Evolutionary conservation across 2,797 vertebrate species (phyloP).

Genomic region (Meriones psammophilus): DNA sequence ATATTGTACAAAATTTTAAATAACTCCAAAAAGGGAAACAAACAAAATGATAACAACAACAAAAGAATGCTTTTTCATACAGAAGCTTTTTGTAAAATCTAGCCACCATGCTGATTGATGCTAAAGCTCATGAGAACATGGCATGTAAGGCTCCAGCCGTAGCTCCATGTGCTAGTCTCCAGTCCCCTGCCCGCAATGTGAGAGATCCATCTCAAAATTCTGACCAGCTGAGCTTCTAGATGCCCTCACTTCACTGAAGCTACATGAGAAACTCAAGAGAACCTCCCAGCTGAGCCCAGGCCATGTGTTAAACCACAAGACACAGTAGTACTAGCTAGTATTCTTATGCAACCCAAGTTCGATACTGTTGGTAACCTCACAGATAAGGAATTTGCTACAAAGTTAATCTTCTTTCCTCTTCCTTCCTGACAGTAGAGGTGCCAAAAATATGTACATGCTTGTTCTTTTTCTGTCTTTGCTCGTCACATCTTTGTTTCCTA

Average conservation of each 20-base stretch:
- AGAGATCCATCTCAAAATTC: background rate
- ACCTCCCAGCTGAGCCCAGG: background rate
- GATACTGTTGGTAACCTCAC: background rate
- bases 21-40: background rate
- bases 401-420: slow-evolving; percentile 3
- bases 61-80: background rate
- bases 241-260: background rate
- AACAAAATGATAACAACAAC: background rate
- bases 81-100: background rate
- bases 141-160: background rate
- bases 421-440: slow-evolving; percentile 24
- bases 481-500: slow-evolving; percentile 15
- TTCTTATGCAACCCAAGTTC: background rate
- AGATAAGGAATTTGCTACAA: background rate
- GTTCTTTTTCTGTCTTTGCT: slow-evolving; percentile 14
- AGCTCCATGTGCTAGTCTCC: background rate
- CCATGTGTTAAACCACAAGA: background rate
- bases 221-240: background rate
- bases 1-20: background rate
- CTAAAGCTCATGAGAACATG: background rate
- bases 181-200: background rate
- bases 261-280: background rate
- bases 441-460: slow-evolving; percentile 16
- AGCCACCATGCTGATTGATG: background rate
- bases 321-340: background rate